Evolutionary conservation across 2,113 vertebrate genomes (phyloP).

Genomic region (Chloropsis cyanopogon): DNA sequence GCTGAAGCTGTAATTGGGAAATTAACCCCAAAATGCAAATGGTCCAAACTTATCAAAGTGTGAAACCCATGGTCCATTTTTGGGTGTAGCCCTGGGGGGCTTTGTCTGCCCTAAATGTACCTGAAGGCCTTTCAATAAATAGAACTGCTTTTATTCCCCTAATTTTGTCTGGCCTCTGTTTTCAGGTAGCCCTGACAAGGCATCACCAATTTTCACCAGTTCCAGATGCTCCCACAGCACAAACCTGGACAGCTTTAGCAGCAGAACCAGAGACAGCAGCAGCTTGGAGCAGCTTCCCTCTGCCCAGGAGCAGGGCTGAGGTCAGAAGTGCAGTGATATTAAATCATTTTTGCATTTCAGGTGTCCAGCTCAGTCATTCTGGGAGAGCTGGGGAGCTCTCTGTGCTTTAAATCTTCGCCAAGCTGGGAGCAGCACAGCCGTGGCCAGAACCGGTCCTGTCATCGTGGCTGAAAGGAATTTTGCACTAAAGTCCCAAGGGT

Average conservation of each 20-base stretch:
- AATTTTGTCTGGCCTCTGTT: no score
- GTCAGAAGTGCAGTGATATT: background rate
- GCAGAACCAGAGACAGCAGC: background rate
- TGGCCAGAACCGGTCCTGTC: background rate
- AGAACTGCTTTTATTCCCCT: background rate
- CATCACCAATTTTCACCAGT: background rate
- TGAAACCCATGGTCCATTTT: background rate
- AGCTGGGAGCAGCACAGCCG: background rate
- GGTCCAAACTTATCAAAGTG: background rate
- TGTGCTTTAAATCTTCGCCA: background rate
- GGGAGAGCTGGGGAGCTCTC: fast-evolving
- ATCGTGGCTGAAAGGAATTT: background rate
- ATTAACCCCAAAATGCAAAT: background rate
- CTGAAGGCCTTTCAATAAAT: background rate
- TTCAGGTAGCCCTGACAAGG: background rate
- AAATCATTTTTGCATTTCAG: background rate
- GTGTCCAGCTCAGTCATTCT: background rate
- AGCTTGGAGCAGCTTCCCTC: background rate
- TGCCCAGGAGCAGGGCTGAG: background rate
- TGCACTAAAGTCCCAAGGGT: background rate
- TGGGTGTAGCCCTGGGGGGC: background rate
- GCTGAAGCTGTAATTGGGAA: background rate
- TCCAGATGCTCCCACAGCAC: background rate
- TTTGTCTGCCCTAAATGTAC: background rate
- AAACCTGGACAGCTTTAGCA: background rate